phyloP scores from a whole-genome alignment of 2,113 vertebrate genomes.

The Chaetodon trifascialis region DNA sequence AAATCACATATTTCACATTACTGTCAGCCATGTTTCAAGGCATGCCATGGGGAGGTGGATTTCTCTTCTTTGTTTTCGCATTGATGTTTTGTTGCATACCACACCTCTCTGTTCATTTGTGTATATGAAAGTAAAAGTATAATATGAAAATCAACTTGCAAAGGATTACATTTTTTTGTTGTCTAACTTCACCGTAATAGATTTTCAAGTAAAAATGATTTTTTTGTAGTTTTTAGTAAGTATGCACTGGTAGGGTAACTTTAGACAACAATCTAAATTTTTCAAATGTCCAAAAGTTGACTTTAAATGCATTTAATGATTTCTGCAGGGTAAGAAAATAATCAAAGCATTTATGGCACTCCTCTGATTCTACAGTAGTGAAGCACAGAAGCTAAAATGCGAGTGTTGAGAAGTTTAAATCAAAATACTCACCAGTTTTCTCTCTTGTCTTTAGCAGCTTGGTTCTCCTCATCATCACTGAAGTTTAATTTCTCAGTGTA shows the following conservation, averaged over 20 bases:
- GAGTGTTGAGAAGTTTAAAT: background rate
- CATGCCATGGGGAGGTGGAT: background rate
- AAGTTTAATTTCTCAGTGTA: constrained; percentile 99
- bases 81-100: too few species aligned
- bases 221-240: too few species aligned
- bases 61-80: too few species aligned
- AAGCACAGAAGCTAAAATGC: background rate
- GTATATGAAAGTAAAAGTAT: background rate
- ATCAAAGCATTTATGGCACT: background rate
- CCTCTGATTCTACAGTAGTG: background rate
- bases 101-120: background rate
- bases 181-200: too few species aligned
- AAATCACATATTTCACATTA: background rate
- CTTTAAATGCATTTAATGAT: background rate
- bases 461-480: constrained; percentile 98
- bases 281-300: background rate
- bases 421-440: constrained; percentile 87
- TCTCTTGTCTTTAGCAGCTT: constrained; percentile 90
- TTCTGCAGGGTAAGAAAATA: background rate
- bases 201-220: background rate
- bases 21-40: background rate
- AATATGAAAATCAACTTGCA: background rate
- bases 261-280: too few species aligned
- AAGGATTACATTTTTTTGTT: background rate
- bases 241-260: too few species aligned